Conservation (phyloP, 2,888 invertebrate genomes). For the Leptogaster cylindrica region DNA sequence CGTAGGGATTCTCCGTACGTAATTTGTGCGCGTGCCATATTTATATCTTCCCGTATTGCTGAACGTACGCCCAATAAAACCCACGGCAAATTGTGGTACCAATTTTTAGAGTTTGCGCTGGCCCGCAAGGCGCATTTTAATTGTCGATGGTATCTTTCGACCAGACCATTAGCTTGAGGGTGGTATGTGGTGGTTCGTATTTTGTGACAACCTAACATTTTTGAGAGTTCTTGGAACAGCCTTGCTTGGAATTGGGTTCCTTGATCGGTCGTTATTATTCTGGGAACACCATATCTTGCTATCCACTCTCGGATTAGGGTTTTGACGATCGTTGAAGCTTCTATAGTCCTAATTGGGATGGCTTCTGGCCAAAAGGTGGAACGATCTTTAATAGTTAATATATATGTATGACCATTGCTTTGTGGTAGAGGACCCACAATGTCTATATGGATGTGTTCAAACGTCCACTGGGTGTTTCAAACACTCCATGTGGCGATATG, state of each 20-base stretch:
- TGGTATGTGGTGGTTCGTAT: background rate
- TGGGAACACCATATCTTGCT: background rate
- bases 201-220: background rate
- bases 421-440: conserved; percentile 32
- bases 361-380: background rate
- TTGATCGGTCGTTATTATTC: background rate
- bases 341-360: background rate
- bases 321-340: background rate
- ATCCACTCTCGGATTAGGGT: background rate
- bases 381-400: background rate
- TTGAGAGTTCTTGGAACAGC: background rate
- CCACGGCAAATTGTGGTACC: conserved; percentile 1
- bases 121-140: conserved; percentile 1
- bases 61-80: conserved; percentile 14
- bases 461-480: conserved; percentile 18
- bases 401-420: background rate
- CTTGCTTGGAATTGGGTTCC: background rate
- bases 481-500: background rate
- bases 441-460: conserved; percentile 43
- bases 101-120: background rate
- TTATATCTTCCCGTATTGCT: background rate
- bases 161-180: background rate
- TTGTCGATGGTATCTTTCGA: background rate
- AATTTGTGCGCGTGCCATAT: background rate
- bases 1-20: background rate